A percentile compares a stretch with the other conserved stretches of the same genome.
phyloP scores from a whole-genome alignment of 2,113 vertebrate genomes.

The Pogona vitticeps region DNA sequence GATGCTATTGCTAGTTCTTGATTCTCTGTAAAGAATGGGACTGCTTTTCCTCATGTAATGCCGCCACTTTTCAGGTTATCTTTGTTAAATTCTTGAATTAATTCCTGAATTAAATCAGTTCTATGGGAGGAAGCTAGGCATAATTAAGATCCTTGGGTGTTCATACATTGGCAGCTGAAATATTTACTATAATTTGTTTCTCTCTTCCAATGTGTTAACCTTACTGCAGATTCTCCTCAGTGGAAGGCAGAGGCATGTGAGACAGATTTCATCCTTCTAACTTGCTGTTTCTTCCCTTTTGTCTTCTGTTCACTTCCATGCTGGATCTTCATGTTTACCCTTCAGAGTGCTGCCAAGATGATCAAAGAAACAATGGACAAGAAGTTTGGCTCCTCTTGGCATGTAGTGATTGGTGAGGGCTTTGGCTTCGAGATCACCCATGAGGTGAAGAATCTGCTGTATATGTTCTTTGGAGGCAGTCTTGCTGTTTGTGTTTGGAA shows the following conservation, averaged over 20 bases:
- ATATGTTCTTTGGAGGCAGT: slow-evolving; percentile 97
- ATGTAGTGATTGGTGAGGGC: slow-evolving; percentile 95
- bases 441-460: slow-evolving; percentile 95
- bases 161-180: not conserved
- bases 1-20: not conserved
- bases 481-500: slow-evolving; percentile 97
- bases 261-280: not conserved
- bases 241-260: not conserved
- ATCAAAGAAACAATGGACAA: slow-evolving; percentile 99
- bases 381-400: slow-evolving; percentile 98
- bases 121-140: too few species aligned
- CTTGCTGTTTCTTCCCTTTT: not conserved
- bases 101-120: too few species aligned
- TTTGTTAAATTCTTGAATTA: too few species aligned
- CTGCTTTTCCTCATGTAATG: slow-evolving; percentile 40
- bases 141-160: not conserved
- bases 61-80: not conserved
- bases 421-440: slow-evolving; percentile 97
- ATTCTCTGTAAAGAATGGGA: slow-evolving; percentile 42
- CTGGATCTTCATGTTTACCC: not conserved
- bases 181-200: not conserved
- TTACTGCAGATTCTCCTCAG: not conserved
- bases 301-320: not conserved
- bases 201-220: not conserved
- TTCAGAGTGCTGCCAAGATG: slow-evolving; percentile 96